Evolutionary conservation across 2,113 vertebrate genomes (phyloP).

Genomic region (Numenius arquata): DNA sequence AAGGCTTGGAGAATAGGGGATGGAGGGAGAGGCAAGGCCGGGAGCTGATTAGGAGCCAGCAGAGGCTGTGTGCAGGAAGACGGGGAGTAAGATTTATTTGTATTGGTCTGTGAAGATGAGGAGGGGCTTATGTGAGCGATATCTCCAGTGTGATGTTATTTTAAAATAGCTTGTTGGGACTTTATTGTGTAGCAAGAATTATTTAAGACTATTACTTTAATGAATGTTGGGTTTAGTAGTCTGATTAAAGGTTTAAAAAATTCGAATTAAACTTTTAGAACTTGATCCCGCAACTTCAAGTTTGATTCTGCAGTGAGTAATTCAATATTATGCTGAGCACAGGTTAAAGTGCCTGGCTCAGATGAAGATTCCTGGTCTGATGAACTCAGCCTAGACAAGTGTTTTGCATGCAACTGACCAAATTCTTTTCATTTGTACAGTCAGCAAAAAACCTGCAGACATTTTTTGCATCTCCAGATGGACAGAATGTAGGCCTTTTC

Average conservation of each 20-base stretch:
- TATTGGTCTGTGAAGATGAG: background rate
- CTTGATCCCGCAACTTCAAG: background rate
- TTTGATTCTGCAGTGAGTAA: background rate
- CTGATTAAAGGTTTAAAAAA: background rate
- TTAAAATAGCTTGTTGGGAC: background rate
- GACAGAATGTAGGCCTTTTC: background rate
- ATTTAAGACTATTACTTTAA: background rate
- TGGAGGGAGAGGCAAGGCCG: background rate
- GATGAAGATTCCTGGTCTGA: background rate
- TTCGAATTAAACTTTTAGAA: background rate
- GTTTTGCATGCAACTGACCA: background rate
- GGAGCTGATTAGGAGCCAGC: background rate
- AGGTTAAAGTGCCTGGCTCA: background rate
- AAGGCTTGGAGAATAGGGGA: background rate
- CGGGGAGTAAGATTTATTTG: background rate
- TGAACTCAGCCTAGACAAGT: background rate
- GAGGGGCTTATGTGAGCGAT: background rate
- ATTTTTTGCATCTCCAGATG: background rate
- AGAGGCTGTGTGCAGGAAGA: background rate
- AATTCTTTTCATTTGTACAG: background rate
- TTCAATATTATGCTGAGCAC: background rate
- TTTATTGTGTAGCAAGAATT: background rate
- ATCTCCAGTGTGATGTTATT: background rate
- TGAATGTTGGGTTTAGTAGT: background rate
- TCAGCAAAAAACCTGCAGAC: accelerated